Base-by-base conservation (phyloP, 2,888 invertebrate genomes). In the Tigriopus californicus region DNA sequence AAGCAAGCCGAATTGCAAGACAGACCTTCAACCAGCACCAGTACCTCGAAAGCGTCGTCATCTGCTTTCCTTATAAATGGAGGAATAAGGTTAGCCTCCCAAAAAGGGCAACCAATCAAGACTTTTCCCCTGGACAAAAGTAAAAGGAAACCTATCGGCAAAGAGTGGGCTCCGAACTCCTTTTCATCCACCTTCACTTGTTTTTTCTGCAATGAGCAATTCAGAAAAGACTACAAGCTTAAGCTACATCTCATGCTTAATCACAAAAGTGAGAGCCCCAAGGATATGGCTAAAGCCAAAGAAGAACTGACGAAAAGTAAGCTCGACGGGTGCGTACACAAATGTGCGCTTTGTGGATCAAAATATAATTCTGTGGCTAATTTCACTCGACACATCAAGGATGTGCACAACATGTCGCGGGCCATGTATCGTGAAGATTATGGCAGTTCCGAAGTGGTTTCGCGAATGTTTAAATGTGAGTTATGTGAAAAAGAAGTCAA, bases 181-280 rank as follows among this genome's bases (percentile, higher is more conserved):
- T 53, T 53, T 20, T 53, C 53, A 5, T 53, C 53, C 33, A 53
- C 40, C 6, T 56, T 56, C 42, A 56, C 59, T 12, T 59, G 59
- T 41, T 59, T 22, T 18, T 59, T 59, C 52, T 59, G 59, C 15
- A 59, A 51, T 15, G 59, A 51, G 24, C 59, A 49, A 15, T 59
- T 59, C 24, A 24, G 59, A 13, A 49, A 49, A 41, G 59, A 59
- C 48, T 49, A 59, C 41, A 22, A 41, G 10, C 22, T 59, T 6
- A 59, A 59, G 24, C 40, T 41, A 22, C 59, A 59, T 41, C 15
- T 59, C 20, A 49, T 52, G 51, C 24, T 49, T 12, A 52, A 51
- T 15, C 59, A 59, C 41, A 51, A 52, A 33, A 42, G 52, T 22
- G 52, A 52, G n/a, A 20, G 41, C 10, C 20, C 49, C 1, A 40